Evolutionary conservation across 2,113 vertebrate species (phyloP).

Genomic region (Scomber japonicus): DNA sequence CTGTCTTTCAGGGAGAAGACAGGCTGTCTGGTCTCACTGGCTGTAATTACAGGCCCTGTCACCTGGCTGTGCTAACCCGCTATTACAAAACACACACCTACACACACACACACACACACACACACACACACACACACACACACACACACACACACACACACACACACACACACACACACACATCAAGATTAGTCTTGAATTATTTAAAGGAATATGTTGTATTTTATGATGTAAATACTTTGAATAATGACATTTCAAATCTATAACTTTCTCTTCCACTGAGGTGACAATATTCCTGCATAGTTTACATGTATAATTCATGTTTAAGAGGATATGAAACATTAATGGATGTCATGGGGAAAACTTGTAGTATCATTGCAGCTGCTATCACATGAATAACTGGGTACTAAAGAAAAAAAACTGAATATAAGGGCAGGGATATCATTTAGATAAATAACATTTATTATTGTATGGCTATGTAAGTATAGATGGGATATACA

Average conservation of each 20-base stretch:
- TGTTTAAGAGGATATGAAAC: background rate
- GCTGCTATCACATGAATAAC: background rate
- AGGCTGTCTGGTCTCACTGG: constrained; percentile 64
- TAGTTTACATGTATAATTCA: constrained; percentile 14
- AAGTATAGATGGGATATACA: too few species aligned
- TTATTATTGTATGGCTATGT: too few species aligned
- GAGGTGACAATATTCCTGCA: background rate
- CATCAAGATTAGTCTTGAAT: background rate
- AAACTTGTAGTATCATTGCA: constrained; percentile 1
- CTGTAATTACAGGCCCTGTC: constrained; percentile 76
- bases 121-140: constrained; percentile 7
- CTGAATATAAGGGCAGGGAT: too few species aligned
- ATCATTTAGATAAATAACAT: too few species aligned
- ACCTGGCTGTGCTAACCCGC: constrained; percentile 61
- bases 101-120: constrained; percentile 10
- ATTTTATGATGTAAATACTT: background rate
- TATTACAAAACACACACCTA: constrained; percentile 58
- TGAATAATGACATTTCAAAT: constrained; percentile 2
- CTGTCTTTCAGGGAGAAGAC: constrained; percentile 51
- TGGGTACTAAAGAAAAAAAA: background rate
- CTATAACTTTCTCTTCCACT: too few species aligned
- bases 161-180: constrained; percentile 8
- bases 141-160: constrained; percentile 5
- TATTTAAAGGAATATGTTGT: too few species aligned
- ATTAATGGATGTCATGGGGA: background rate